These are phyloP conservation scores for Fukomys damarensis DNA, from an alignment of 2,113 vertebrate genomes.

Conservation along the genomic window DNA sequence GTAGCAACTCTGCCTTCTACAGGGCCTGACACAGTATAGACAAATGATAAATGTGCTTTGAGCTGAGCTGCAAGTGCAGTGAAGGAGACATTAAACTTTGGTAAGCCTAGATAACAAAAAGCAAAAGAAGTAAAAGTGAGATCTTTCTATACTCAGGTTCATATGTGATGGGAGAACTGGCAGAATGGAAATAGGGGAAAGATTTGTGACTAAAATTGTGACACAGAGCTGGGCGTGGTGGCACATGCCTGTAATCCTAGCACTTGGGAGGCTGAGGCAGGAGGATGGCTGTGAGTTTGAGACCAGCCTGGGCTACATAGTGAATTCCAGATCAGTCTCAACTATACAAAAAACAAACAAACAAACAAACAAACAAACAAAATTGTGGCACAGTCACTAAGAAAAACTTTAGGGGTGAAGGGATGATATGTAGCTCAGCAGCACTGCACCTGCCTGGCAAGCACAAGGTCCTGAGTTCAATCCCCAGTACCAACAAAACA, in stretches of 20 bases:
- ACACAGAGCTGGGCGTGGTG: too few relatives aligned
- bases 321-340: too few relatives aligned
- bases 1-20: background rate
- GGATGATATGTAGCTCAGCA: too few relatives aligned
- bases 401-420: background rate
- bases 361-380: too few relatives aligned
- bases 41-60: background rate
- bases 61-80: background rate
- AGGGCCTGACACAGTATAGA: background rate
- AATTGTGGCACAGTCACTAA: background rate
- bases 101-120: background rate
- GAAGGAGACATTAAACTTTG: background rate
- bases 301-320: too few relatives aligned
- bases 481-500: too few relatives aligned
- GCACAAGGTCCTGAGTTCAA: too few relatives aligned
- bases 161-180: background rate
- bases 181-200: background rate
- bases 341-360: too few relatives aligned
- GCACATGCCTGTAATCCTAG: too few relatives aligned
- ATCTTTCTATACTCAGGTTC: background rate
- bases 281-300: too few relatives aligned
- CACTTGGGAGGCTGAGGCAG: too few relatives aligned
- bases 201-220: background rate
- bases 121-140: background rate
- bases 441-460: too few relatives aligned